phyloP scores from a whole-genome alignment of 2,888 invertebrate genomes.

The Neria commutata region DNA sequence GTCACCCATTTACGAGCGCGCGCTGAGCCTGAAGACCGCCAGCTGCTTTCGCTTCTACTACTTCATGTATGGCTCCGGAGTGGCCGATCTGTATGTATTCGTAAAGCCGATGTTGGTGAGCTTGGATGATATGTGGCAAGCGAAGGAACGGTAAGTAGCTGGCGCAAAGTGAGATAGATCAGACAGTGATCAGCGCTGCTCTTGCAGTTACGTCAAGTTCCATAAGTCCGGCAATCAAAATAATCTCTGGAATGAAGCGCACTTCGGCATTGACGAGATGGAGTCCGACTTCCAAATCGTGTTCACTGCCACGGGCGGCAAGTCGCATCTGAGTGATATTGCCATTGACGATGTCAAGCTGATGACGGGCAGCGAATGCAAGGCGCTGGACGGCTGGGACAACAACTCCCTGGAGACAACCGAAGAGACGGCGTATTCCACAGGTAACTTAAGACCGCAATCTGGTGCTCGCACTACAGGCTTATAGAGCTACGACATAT shows the following conservation, averaged over 20 bases:
- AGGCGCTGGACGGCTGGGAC: slow-evolving; percentile 12
- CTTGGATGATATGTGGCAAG: slow-evolving; percentile 26
- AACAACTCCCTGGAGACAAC: slow-evolving; percentile 23
- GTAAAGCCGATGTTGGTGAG: slow-evolving; percentile 62
- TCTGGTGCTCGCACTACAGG: no score
- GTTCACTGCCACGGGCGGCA: slow-evolving; percentile 75
- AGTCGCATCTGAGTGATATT: slow-evolving; percentile 74
- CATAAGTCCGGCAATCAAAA: slow-evolving; percentile 72
- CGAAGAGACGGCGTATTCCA: background rate
- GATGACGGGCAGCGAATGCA: slow-evolving; percentile 61
- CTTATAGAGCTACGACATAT: background rate
- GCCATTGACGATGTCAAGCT: slow-evolving; percentile 82
- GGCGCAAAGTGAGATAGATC: background rate
- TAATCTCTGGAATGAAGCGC: slow-evolving; percentile 69
- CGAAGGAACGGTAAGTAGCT: slow-evolving; percentile 23
- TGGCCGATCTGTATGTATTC: slow-evolving; percentile 66
- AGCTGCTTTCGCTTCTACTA: slow-evolving; percentile 75
- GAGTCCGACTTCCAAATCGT: slow-evolving; percentile 69
- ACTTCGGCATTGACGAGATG: slow-evolving; percentile 62
- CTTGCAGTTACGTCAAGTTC: slow-evolving; percentile 65
- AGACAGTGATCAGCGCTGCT: slow-evolving; percentile 5
- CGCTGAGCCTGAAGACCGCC: slow-evolving; percentile 60
- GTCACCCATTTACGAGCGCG: slow-evolving; percentile 71
- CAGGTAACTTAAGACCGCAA: no score
- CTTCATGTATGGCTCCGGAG: slow-evolving; percentile 77